A percentile compares a stretch with the other conserved stretches of the same genome.
phyloP scores from a whole-genome alignment of 1,140 invertebrate species.

The Dufourea novaeangliae region DNA sequence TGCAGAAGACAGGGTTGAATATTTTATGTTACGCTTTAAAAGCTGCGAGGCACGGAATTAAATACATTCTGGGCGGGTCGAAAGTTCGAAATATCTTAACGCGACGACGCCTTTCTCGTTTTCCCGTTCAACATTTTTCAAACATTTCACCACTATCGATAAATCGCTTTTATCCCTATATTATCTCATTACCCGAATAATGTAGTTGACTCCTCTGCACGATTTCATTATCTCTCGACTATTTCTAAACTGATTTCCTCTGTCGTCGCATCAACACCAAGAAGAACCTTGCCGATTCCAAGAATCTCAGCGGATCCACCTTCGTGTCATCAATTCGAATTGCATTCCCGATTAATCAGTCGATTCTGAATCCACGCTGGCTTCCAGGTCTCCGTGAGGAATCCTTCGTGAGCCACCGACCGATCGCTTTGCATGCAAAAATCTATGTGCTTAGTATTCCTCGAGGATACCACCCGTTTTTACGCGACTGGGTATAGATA shows the following conservation, averaged over 20 bases:
- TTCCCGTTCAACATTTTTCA: not conserved
- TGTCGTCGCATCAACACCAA: too few species aligned
- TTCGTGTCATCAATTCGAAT: too few species aligned
- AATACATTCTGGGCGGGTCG: slow-evolving; percentile 44
- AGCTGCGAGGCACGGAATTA: slow-evolving; percentile 48
- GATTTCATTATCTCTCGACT: too few species aligned
- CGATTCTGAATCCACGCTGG: not conserved
- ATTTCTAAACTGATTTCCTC: too few species aligned
- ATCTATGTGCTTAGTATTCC: slow-evolving; percentile 1
- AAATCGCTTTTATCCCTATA: not conserved
- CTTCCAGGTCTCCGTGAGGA: not conserved
- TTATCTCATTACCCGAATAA: too few species aligned
- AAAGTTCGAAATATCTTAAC: not conserved
- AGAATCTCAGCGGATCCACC: too few species aligned
- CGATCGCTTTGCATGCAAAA: slow-evolving; percentile 8
- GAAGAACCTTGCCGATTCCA: too few species aligned
- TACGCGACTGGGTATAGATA: not conserved
- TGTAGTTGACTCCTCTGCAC: too few species aligned
- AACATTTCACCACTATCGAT: slow-evolving; percentile 1
- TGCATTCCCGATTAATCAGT: too few species aligned
- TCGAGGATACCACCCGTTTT: not conserved
- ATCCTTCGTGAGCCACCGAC: too few species aligned
- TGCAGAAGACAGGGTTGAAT: slow-evolving; percentile 64
- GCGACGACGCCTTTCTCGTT: not conserved
- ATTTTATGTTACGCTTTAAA: slow-evolving; percentile 63